These are phyloP conservation scores for Octonoba sinensis DNA, from an alignment of 2,888 invertebrate species.

Conservation along the genomic window DNA sequence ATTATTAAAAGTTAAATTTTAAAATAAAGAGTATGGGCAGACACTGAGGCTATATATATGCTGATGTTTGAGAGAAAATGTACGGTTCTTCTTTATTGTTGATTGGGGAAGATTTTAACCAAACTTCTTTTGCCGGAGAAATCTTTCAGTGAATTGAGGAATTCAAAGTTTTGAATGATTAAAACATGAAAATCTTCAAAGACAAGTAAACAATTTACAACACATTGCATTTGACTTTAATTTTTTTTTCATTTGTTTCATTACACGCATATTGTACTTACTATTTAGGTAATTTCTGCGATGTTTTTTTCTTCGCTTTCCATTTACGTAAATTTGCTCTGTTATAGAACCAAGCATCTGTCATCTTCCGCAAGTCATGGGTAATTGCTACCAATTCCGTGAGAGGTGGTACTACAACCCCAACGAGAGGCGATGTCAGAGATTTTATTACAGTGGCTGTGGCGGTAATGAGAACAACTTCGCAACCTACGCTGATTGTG, in stretches of 20 bases:
- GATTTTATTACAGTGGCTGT: conserved; percentile 89
- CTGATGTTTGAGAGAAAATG: too few relatives aligned
- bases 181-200: too few relatives aligned
- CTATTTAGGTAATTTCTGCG: background rate
- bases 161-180: too few relatives aligned
- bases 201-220: too few relatives aligned
- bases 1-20: too few relatives aligned
- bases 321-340: background rate
- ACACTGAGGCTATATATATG: too few relatives aligned
- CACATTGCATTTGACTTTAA: too few relatives aligned
- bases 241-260: background rate
- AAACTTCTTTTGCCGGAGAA: too few relatives aligned
- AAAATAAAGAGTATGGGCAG: too few relatives aligned
- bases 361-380: conserved; percentile 67
- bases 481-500: conserved; percentile 78
- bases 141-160: too few relatives aligned
- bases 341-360: conserved; percentile 66
- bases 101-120: too few relatives aligned
- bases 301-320: background rate
- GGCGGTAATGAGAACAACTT: conserved; percentile 91
- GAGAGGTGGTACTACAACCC: conserved; percentile 67
- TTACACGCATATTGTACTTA: background rate
- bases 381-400: conserved; percentile 67
- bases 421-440: conserved; percentile 75
- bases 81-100: too few relatives aligned